Conservation (phyloP, 2,888 invertebrate genomes). For the Dolichomitus sp. region DNA sequence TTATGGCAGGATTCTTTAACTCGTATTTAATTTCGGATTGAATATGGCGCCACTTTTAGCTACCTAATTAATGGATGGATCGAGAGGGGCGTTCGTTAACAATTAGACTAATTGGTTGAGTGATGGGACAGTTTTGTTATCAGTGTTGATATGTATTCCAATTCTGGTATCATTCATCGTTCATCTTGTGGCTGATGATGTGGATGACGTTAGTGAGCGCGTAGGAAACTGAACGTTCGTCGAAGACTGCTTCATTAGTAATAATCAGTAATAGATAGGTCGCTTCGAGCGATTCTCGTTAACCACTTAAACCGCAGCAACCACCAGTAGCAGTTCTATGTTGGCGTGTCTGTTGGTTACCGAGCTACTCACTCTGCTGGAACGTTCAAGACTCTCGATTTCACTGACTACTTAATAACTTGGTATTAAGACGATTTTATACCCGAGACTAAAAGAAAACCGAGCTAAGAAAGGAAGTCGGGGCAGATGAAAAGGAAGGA, state of each 20-base stretch:
- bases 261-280: slow-evolving; percentile 75
- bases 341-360: slow-evolving; percentile 63
- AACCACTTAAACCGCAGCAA: slow-evolving; percentile 70
- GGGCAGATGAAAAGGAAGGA: neutral
- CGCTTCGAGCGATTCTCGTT: slow-evolving; percentile 71
- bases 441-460: neutral
- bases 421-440: slow-evolving; percentile 8
- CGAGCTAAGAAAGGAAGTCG: neutral
- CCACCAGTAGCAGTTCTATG: slow-evolving; percentile 19
- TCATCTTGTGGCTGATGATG: slow-evolving; percentile 37
- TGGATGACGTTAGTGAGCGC: slow-evolving; percentile 2
- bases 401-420: slow-evolving; percentile 70
- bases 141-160: slow-evolving; percentile 12
- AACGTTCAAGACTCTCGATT: slow-evolving; percentile 68
- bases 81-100: neutral
- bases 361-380: slow-evolving; percentile 53
- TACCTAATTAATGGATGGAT: neutral
- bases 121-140: slow-evolving; percentile 7
- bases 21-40: neutral
- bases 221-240: slow-evolving; percentile 56
- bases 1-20: neutral
- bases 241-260: slow-evolving; percentile 56
- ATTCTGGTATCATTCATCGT: slow-evolving; percentile 11
- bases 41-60: neutral
- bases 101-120: slow-evolving; percentile 14